Evolutionary conservation across 2,888 invertebrate species (phyloP).

Genomic region (Drosophila lutescens): DNA sequence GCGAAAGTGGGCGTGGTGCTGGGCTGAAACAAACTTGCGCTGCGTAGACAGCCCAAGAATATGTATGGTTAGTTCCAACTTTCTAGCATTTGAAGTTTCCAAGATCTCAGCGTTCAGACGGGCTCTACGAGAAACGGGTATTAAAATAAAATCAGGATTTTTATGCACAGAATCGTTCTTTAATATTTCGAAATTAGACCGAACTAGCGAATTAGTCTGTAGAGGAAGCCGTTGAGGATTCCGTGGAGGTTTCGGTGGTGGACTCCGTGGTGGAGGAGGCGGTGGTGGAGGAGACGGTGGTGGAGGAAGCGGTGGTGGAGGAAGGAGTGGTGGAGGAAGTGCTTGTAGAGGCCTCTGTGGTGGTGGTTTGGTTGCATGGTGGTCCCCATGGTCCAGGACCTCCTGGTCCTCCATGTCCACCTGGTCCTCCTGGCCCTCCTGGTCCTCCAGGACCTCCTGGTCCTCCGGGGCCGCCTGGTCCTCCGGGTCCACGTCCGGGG

Average conservation of each 20-base stretch:
- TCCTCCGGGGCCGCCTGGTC: slow-evolving; percentile 3
- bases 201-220: no score
- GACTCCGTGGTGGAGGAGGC: slow-evolving; percentile 1
- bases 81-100: no score
- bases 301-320: slow-evolving; percentile 5
- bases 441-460: slow-evolving; percentile 2
- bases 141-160: no score
- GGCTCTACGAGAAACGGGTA: no score
- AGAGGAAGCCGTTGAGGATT: not conserved
- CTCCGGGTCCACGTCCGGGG: slow-evolving; percentile 5
- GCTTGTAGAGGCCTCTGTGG: slow-evolving; percentile 20
- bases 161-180: slow-evolving; percentile 4
- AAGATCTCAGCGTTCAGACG: no score
- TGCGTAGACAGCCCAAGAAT: no score
- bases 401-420: not conserved
- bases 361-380: slow-evolving; percentile 23
- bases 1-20: no score
- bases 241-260: not conserved
- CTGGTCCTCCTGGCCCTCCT: slow-evolving; percentile 1
- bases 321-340: not conserved
- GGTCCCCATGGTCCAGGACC: slow-evolving; percentile 17
- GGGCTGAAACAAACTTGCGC: no score
- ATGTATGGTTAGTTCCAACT: no score
- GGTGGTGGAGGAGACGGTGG: slow-evolving; percentile 4
- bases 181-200: not conserved